Conservation (phyloP, 2,888 invertebrate species). For the Phytoseiulus persimilis region DNA sequence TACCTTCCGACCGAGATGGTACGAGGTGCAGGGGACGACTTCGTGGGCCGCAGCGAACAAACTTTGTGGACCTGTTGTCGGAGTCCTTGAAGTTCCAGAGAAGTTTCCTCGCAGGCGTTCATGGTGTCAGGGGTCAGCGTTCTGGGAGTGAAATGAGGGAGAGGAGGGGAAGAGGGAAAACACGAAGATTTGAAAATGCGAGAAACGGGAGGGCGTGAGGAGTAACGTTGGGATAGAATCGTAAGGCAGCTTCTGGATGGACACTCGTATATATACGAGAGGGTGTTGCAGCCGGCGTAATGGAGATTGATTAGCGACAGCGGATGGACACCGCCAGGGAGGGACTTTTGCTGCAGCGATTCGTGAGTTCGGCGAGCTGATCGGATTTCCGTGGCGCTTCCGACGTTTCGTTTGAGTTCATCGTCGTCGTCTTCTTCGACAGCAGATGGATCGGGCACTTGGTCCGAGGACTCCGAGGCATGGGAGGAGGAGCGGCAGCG, state of each 20-base stretch:
- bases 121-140: too few species aligned
- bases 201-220: background rate
- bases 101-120: too few species aligned
- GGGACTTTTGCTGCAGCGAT: background rate
- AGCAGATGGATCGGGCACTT: background rate
- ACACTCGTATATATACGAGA: background rate
- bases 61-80: too few species aligned
- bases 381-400: slow-evolving; percentile 5
- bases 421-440: background rate
- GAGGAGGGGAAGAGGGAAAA: background rate
- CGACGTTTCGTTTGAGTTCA: background rate
- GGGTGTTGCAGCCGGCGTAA: background rate
- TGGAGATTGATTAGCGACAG: background rate
- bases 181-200: background rate
- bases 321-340: background rate
- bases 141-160: too few species aligned
- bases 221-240: background rate
- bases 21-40: too few species aligned
- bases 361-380: background rate
- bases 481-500: background rate
- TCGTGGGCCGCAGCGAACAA: too few species aligned
- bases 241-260: background rate
- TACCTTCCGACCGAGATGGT: too few species aligned
- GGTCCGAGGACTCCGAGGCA: background rate
- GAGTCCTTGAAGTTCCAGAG: too few species aligned